phyloP scores from a whole-genome alignment of 1,140 invertebrate genomes.

The Aricia agestis region DNA sequence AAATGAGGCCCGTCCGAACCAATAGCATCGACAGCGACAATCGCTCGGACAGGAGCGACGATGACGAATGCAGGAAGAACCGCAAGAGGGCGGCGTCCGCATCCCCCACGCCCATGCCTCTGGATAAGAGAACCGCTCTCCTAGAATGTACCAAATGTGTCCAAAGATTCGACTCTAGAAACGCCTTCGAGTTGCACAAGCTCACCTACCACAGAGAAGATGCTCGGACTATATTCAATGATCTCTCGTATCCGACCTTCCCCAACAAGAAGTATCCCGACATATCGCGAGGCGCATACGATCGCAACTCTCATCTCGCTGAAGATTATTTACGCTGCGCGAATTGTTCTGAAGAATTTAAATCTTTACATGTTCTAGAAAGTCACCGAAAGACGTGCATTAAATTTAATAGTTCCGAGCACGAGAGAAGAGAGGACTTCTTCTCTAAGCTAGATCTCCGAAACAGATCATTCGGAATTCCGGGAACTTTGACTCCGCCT shows the following conservation, averaged over 20 bases:
- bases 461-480: constrained; percentile 77
- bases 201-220: constrained; percentile 78
- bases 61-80: constrained; percentile 59
- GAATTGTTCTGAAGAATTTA: constrained; percentile 84
- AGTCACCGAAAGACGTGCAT: constrained; percentile 80
- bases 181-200: constrained; percentile 82
- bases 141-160: constrained; percentile 84
- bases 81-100: constrained; percentile 70
- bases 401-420: constrained; percentile 63
- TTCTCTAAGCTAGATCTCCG: constrained; percentile 87
- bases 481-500: constrained; percentile 71
- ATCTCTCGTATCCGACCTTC: constrained; percentile 88
- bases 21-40: constrained; percentile 68
- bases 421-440: constrained; percentile 84
- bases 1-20: constrained; percentile 47
- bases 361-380: constrained; percentile 82
- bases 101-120: constrained; percentile 76
- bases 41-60: constrained; percentile 69
- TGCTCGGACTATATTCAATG: constrained; percentile 80
- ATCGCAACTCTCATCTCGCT: constrained; percentile 80
- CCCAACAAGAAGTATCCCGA: constrained; percentile 86
- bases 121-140: constrained; percentile 84
- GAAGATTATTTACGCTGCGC: constrained; percentile 83
- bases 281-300: constrained; percentile 84
- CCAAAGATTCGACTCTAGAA: constrained; percentile 82